Base-by-base conservation (phyloP, 2,888 invertebrate species). In the Stictocephala bisonia region DNA sequence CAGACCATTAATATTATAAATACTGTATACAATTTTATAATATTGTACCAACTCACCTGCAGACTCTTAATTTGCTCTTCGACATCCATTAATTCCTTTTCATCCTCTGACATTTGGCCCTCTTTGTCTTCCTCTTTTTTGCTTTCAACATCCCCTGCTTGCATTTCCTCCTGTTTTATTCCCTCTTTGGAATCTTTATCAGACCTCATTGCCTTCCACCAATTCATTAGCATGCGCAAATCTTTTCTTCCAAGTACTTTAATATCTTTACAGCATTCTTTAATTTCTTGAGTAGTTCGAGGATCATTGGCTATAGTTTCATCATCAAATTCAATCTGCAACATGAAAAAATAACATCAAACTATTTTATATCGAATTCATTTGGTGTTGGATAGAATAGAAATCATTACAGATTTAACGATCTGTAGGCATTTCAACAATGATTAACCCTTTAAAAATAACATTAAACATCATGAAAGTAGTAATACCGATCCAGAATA, bases 181-280 rank as follows among this genome's bases (percentile, higher is more conserved):
- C 82, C 79, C 41, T 79, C 74, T 69, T 82, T 80, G n/a, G n/a
- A n/a, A 79, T 91, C 79, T 68, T 82, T 81, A 67, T 80, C 76
- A 78, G 90, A 90, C 79, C 91, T 91, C 72, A 97, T 84, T 7
- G 88, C 86, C 83, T 96, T 96, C 85, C 95, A 89, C 98, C 98
- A 99, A 29, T 86, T 87, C 50, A 97, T 84, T 31, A 98, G 82
- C 20, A 86, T 85, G 82, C 93, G 91, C 41, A 99, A 87, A 82
- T 99, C 99, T 82, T 94, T 95, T 79, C 96, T 90, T 0, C 99
- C 98, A 13, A 99, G 87, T 1, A 99, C 97, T 87, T 98, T 97
- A 29, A 99, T 93, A 84, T 99, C 99, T 82, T 94, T 93, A 81
- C 96, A 94, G 81, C 96, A 98, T 84, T 96, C 95, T 75, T 90